These are phyloP conservation scores for Drosophila pseudoananassae DNA, from an alignment of 1,140 invertebrate species.

Conservation along the genomic window DNA sequence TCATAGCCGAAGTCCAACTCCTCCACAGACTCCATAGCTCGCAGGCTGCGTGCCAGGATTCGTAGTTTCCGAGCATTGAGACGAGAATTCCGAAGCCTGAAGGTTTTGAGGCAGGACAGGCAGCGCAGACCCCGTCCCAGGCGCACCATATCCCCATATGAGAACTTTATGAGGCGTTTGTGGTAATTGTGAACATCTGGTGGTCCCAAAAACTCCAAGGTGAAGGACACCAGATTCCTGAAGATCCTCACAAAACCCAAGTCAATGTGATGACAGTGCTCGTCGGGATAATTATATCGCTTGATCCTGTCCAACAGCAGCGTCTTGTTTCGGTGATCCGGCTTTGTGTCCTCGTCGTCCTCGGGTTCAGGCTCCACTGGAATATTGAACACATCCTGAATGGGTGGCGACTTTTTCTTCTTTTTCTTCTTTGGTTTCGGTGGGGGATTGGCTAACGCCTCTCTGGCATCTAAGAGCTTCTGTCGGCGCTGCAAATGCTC, in stretches of 20 bases:
- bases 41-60: constrained; percentile 35
- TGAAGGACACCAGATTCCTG: constrained; percentile 37
- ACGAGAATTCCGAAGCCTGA: constrained; percentile 46
- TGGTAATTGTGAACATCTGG: constrained; percentile 24
- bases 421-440: constrained; percentile 22
- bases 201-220: constrained; percentile 56
- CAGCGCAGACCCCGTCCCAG: constrained; percentile 34
- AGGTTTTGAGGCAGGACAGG: constrained; percentile 36
- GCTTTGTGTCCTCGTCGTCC: constrained; percentile 38
- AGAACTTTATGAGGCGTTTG: constrained; percentile 41
- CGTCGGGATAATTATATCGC: constrained; percentile 36
- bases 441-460: background rate
- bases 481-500: background rate
- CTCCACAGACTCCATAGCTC: constrained; percentile 31
- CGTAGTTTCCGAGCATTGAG: constrained; percentile 43
- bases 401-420: constrained; percentile 18
- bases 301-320: constrained; percentile 9
- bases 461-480: constrained; percentile 1
- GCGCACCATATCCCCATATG: constrained; percentile 41
- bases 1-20: constrained; percentile 56
- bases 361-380: constrained; percentile 20
- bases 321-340: constrained; percentile 49
- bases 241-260: constrained; percentile 52
- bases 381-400: constrained; percentile 43
- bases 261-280: constrained; percentile 60